Base-by-base conservation (phyloP, 2,797 vertebrate genomes). In the Microctenopoma steveboyesi region DNA sequence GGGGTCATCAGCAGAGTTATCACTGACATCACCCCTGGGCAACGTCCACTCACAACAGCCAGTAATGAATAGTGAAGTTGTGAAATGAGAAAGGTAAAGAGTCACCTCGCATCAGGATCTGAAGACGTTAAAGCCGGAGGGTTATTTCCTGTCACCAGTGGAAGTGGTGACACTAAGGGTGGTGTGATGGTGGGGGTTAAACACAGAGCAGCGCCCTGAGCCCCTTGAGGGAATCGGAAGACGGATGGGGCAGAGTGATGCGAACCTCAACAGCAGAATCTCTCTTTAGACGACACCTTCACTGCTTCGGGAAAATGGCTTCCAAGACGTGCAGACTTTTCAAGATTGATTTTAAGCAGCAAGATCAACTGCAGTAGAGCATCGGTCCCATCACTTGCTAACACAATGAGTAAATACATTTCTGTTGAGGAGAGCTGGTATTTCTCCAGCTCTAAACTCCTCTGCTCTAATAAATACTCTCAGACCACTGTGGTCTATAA, bases 11-110 rank as follows among this genome's bases (percentile, higher is more conserved):
- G 46, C 4, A 4, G 46, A 47, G 46, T 22, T 47, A 18, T 18
- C 72, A 35, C 55, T 43, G 63, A 66, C 77, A 69, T 72, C 78
- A 69, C 53, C 82, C 63, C 28, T 10, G 18, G 72, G 88, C 35
- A 15, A 86, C 54, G 39, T 83, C 73, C 77, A 51, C 72, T 87
- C 53, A 74, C 30, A 58, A 56, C 48, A 40, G 61, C 57, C 58
- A 30, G 79, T 85, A 78, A 89, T 86, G 86, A 84, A 85, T 45
- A 62, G 66, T 78, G 90, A 91, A 83, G 79, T 16, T 79, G 84
- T 88, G 90, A 84, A 85, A 83, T 68, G 79, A 84, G 74, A 81
- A 78, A 82, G 80, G 82, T 84, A 66, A 45, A 50, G 63, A 63
- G 79, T 86, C 79, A 42, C 56, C 72, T 83, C 60, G 3, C 63